phyloP scores from a whole-genome alignment of 2,888 invertebrate species.

The Ethmia dodecea region DNA sequence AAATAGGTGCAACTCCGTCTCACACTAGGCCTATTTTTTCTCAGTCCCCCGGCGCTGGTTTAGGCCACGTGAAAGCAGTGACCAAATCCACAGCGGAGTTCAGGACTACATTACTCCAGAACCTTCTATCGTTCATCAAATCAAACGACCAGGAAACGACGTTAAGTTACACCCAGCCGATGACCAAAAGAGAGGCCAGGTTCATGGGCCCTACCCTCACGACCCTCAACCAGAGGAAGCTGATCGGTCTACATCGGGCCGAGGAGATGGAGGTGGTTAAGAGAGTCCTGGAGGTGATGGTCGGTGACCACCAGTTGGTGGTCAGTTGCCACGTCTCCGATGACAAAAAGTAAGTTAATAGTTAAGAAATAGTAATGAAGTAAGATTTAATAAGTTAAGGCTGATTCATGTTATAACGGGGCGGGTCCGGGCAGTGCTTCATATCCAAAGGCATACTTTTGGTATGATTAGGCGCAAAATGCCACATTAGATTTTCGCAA shows the following conservation, averaged over 20 bases:
- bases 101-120: slow-evolving; percentile 10
- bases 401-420: too few relatives aligned
- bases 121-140: slow-evolving; percentile 6
- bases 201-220: background rate
- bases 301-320: background rate
- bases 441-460: too few relatives aligned
- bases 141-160: background rate
- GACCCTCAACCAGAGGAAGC: slow-evolving; percentile 2
- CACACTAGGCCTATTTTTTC: too few relatives aligned
- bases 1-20: too few relatives aligned
- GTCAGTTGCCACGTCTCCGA: background rate
- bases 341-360: slow-evolving; percentile 1
- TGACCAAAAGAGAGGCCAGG: background rate
- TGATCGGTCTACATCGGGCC: background rate
- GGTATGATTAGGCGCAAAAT: too few relatives aligned
- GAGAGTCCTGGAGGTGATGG: background rate
- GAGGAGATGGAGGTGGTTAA: background rate
- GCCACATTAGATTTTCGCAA: too few relatives aligned
- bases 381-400: too few relatives aligned
- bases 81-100: slow-evolving; percentile 2
- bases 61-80: slow-evolving; percentile 18
- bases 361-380: background rate
- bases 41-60: slow-evolving; percentile 18
- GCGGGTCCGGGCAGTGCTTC: too few relatives aligned
- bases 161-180: background rate